phyloP scores from a whole-genome alignment of 1,140 invertebrate genomes.

The Trichonephila clavata region DNA sequence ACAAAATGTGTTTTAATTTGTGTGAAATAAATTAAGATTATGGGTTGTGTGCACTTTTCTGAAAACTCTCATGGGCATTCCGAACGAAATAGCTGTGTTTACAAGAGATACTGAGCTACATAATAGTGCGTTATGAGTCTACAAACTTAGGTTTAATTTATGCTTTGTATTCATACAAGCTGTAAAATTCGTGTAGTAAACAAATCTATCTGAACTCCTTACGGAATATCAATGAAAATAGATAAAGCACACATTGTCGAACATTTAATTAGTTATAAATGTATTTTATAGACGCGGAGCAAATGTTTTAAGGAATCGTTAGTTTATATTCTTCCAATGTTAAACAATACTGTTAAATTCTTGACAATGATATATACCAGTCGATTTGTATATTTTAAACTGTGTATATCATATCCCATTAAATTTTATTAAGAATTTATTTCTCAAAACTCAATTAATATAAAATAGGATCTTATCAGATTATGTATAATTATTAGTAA shows the following conservation, averaged over 20 bases:
- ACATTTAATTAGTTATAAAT: background rate
- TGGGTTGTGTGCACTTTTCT: background rate
- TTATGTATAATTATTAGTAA: too few species aligned
- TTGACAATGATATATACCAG: too few species aligned
- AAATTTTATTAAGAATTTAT: too few species aligned
- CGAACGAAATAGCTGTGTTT: background rate
- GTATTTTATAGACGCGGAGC: too few species aligned
- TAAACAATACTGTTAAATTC: too few species aligned
- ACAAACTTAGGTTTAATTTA: background rate
- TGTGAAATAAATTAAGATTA: slow-evolving; percentile 24
- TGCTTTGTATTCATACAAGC: background rate
- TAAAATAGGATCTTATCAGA: too few species aligned
- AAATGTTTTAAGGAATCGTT: too few species aligned
- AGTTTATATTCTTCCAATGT: too few species aligned
- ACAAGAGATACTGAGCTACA: background rate
- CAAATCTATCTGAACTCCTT: background rate
- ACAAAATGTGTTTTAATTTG: slow-evolving; percentile 28
- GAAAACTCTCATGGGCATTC: background rate
- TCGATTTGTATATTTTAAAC: too few species aligned
- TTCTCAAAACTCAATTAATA: too few species aligned
- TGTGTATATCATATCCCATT: too few species aligned
- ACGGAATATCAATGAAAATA: background rate
- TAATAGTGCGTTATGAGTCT: background rate
- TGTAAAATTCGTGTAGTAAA: background rate
- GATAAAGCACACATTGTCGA: background rate